Evolutionary conservation across 1,140 invertebrate species (phyloP), one percentile per base, ranked within the genome.

Genomic region (Heliothis virescens): DNA sequence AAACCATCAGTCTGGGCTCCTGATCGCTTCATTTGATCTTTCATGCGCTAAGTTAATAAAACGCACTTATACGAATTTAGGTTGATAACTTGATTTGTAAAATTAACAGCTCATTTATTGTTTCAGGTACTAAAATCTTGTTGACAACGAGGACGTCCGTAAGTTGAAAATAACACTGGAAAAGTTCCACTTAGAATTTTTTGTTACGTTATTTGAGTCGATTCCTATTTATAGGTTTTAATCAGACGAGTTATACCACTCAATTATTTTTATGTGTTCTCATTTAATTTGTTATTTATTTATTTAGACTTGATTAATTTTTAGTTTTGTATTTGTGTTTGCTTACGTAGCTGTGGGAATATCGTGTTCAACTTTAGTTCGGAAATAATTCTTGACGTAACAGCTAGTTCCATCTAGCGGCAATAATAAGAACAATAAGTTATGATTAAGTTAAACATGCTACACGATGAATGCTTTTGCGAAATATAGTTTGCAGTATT

Each of bases 1-100:
- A 3, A 59, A 67, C 55, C 34, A 67, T 83, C 55, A 67, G 79
- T 74, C 11, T 47, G 50, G 34, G 73, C 12, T 80, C 84, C 84
- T 85, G 86, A 84, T 83, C 78, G 48, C 55, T 84, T 82, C 57
- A 85, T 87, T 85, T 87, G 83, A 79, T 62, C 52, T 50, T 80
- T 2, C 15, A 50, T n/a, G 52, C 59, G 73, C 13, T 75, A 62
- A 62, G 50, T 60, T 18, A 50, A 75, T 48, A 34, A 41, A 53
- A 65, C 48, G 13, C n/a, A n/a, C 13, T 48, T 21, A 60, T 26
- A 9, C 3, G 0, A 41, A 76, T 60, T 67, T 73, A 63, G 65
- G 18, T 59, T 83, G 29, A 71, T 75, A 65, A 57, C 41, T 57
- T 69, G 21, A 47, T 57, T 79, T 34, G 29, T 65, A 26, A n/a